Base-by-base conservation (phyloP, 2,888 invertebrate genomes). In the Brachypterus glaber region DNA sequence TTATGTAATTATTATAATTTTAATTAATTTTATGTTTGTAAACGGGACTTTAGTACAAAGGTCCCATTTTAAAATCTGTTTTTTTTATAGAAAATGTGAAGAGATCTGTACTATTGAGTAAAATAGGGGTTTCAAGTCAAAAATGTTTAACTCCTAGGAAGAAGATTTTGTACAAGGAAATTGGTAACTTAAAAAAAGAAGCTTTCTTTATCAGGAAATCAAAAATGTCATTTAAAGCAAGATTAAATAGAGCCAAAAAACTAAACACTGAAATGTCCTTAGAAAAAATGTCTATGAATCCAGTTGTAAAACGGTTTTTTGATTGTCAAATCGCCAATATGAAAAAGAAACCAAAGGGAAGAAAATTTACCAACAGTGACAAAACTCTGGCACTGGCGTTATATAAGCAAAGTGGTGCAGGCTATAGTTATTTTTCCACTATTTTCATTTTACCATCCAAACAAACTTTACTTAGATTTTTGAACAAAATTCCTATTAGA, bases 371-470 rank as follows among this genome's bases (percentile, higher is more conserved):
- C 3, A 13, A 46, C 7, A 49, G 45, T 29, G 49, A 50, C 11
- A 50, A 50, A 43, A 35, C 47, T 11, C 38, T 50, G n/a, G 48
- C 49, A n/a, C 32, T 51, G n/a, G 35, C 42, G 8, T 30, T 48
- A 14, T 42, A 34, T 26, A 50, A 51, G 37, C 39, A 42, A 36
- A 48, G 45, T 41, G 42, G 41, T 16, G 36, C 26, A 21, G 38
- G 30, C 7, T 51, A 51, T 27, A 27, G 40, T 21, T 43, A 41
- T 39, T 40, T 48, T 17, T 42, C 44, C 2, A 47, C 40, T 35
- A 43, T 29, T 8, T 29, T 29, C 5, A 29, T 12, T 9, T 29
- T 29, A 12, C 29, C 29, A 7, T 29, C 29, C 4, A 29, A 12
- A 11, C 9, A 29, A 29, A 11, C n/a, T 9, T 9, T 29, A 29